Percentiles rank a stretch among this genome's conserved stretches.
Conservation (phyloP, 2,888 invertebrate genomes). For the Pachliopta kotzebuea region DNA sequence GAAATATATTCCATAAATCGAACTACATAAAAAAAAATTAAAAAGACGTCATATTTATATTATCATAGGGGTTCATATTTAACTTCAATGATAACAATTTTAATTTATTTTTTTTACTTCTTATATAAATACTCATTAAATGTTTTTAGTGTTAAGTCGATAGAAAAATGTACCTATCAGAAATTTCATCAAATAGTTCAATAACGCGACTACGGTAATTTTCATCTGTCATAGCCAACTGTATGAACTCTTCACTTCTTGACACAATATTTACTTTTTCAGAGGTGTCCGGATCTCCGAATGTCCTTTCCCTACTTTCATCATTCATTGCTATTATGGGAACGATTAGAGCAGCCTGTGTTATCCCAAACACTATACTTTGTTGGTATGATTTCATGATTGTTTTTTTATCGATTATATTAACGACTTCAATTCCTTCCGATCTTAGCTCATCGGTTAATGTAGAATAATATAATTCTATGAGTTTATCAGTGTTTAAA, state of each 20-base stretch:
- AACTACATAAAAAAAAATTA: no score
- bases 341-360: conserved; percentile 61
- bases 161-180: conserved; percentile 53
- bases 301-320: conserved; percentile 48
- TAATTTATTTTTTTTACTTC: no score
- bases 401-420: conserved; percentile 43
- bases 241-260: conserved; percentile 57
- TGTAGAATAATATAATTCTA: conserved; percentile 77
- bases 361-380: conserved; percentile 57
- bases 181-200: conserved; percentile 79
- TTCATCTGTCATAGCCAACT: conserved; percentile 48
- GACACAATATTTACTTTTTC: conserved; percentile 48
- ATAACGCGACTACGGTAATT: conserved; percentile 63
- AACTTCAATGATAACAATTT: no score
- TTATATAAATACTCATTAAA: no score
- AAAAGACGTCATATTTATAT: no score
- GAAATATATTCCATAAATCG: no score
- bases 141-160: neutral
- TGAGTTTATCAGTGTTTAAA: conserved; percentile 60
- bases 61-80: no score
- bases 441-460: conserved; percentile 63
- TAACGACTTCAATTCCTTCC: conserved; percentile 44
- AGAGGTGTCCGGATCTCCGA: conserved; percentile 46
- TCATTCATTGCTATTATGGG: conserved; percentile 53
- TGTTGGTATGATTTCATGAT: conserved; percentile 50